Base-by-base conservation (phyloP, 2,888 invertebrate species). In the Dicranocentrus wangi region DNA sequence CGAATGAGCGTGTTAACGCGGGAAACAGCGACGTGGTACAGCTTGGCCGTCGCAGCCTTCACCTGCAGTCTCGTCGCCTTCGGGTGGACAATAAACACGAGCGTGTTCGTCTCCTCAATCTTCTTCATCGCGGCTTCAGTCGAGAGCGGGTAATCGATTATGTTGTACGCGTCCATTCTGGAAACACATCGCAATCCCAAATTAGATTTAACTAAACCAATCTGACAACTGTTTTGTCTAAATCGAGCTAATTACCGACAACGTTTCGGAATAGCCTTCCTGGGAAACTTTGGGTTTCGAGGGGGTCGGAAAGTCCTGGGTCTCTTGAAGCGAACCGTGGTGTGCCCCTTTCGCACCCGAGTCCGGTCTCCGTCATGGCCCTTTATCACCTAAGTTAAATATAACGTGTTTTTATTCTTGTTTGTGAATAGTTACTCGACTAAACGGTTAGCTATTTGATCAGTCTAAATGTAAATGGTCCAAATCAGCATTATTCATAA, bases 101-200 rank as follows among this genome's bases (percentile, higher is more conserved):
- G 91, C 17, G 99, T 99, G 91, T 99, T 99, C 91, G 98, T 98
- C 89, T 99, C 99, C 90, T 99, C 99, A 90, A 99, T 99, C 90
- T 99, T 99, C 91, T 99, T 99, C 99, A 99, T 99, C 71, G 99
- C 99, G 8, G 99, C 98, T 92, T 99, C 99, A 89, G 99, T 99
- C 71, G 99, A 99, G 90, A 99, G 90, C 28, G 99, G 99, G 89
- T 93, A 98, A 90, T 99, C 98, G 88, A 99, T 96, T 89, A 99
- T 97, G 88, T 97, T 96, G 91, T 94, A 99, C 71, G 98, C 96
- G 91, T 99, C 99, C 94, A 99, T 95, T 87, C 95, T 95, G 89
- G 91, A 90, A 82, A 84, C n/a, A n/a, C n/a, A n/a, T n/a, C n/a
- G n/a, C n/a, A n/a, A n/a, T n/a, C 79, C 84, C 81, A 63, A 76